A percentile compares a stretch with the other conserved stretches of the same genome.
phyloP scores from a whole-genome alignment of 1,140 invertebrate species.

The Lepidurus apus region DNA sequence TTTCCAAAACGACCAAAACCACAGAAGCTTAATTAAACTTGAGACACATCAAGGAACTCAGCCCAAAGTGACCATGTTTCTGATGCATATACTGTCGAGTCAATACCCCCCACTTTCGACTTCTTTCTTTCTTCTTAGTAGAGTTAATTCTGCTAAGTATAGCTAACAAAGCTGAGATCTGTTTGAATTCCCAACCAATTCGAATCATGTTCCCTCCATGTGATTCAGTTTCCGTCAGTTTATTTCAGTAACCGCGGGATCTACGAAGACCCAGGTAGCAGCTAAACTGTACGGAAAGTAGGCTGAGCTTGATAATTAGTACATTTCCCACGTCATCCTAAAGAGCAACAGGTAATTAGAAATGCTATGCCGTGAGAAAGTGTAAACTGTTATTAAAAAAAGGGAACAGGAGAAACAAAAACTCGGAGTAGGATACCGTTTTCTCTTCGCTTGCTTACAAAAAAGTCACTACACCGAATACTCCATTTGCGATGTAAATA shows the following conservation, averaged over 20 bases:
- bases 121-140: not conserved
- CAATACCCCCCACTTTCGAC: not conserved
- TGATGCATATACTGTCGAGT: not conserved
- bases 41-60: not conserved
- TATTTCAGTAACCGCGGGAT: not conserved
- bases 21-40: not conserved
- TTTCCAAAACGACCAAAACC: not conserved
- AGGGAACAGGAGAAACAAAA: not conserved
- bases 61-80: not conserved
- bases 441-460: not conserved
- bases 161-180: no score
- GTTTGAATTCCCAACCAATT: no score
- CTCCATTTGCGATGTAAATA: no score
- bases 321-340: not conserved
- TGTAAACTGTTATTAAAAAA: not conserved
- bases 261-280: not conserved
- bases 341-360: not conserved
- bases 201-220: no score
- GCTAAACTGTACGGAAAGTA: not conserved
- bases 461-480: not conserved
- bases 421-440: not conserved
- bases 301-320: not conserved
- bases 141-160: no score
- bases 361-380: conserved; percentile 12
- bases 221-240: not conserved